Base-by-base conservation (phyloP, 1,140 invertebrate genomes). In the Chlorops oryzae region DNA sequence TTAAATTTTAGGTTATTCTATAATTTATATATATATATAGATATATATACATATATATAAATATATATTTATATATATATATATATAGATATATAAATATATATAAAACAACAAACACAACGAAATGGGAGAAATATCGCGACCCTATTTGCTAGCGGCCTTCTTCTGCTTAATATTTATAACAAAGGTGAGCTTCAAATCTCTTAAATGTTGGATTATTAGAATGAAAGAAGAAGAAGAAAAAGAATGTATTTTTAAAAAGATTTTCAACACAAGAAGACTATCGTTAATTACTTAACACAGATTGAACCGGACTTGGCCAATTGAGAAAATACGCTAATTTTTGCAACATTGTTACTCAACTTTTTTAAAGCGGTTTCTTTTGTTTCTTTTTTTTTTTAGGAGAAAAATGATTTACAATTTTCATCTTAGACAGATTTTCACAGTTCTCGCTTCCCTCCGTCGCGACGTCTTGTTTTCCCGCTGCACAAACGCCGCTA, bases 121-220 rank as follows among this genome's bases (percentile, higher is more conserved):
- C 37, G 56, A 61, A 67, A 67, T 67, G 64, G 62, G 64, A 57
- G 56, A 62, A 53, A 50, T 52, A 51, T 61, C 55, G 57, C 62
- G 60, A 62, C 50, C 57, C 50, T 59, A 55, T 56, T 57, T 55
- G 58, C 60, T 65, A 35, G 57, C 62, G 60, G 59, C 57, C 49
- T 52, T 67, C 51, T 46, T 56, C 28, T 67, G 58, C 55, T 59
- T 67, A 60, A 52, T 64, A 56, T 62, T 67, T 54, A 67, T 61
- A 55, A 62, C 64, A 62, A 55, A 67, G 64, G 64, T 67, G 43
- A 64, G 63, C 55, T 20, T 38, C 32, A 27, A 4, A 32, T 24
- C 21, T 46, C 42, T 60, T 60, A 62, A 58, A 58, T 62, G 61
- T 51, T 52, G n/a, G 18, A 17, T 17, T 50, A 45, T 39, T 35